These are phyloP conservation scores for Sinocyclocheilus grahami DNA, from an alignment of 2,113 vertebrate genomes.

Conservation along the genomic window DNA sequence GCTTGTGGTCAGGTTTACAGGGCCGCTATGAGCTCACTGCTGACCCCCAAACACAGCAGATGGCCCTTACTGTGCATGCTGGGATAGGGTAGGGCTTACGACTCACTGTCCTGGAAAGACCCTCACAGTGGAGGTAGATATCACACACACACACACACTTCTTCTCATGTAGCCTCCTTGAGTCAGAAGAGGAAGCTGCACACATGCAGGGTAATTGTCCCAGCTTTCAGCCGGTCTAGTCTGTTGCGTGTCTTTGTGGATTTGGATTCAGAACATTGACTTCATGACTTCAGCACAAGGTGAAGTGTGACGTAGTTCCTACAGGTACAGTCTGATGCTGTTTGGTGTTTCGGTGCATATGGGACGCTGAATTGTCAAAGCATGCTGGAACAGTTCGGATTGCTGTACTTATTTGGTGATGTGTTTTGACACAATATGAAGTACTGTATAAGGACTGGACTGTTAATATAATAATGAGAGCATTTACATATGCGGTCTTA, in stretches of 20 bases:
- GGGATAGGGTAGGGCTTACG: slow-evolving; percentile 24
- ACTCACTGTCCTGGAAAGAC: slow-evolving; percentile 28
- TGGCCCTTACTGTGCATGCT: slow-evolving; percentile 30
- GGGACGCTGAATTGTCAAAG: background rate
- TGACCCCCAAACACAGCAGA: slow-evolving; percentile 41
- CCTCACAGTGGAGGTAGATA: slow-evolving; percentile 10
- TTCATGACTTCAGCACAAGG: background rate
- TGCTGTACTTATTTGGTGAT: background rate
- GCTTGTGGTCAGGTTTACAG: slow-evolving; percentile 26
- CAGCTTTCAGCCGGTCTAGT: background rate
- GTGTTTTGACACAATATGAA: background rate
- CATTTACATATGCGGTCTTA: background rate
- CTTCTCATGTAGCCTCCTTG: background rate
- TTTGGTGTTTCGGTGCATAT: background rate
- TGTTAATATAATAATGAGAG: background rate
- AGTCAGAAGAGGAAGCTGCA: background rate
- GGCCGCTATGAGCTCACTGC: slow-evolving; percentile 30
- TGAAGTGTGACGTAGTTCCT: background rate
- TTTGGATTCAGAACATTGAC: background rate
- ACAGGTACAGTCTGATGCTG: background rate
- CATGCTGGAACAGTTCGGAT: background rate
- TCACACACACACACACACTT: background rate
- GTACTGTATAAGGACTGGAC: background rate
- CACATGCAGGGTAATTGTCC: background rate
- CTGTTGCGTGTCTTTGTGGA: background rate